phyloP scores from a whole-genome alignment of 2,797 vertebrate species.

The Brachymystax lenok region DNA sequence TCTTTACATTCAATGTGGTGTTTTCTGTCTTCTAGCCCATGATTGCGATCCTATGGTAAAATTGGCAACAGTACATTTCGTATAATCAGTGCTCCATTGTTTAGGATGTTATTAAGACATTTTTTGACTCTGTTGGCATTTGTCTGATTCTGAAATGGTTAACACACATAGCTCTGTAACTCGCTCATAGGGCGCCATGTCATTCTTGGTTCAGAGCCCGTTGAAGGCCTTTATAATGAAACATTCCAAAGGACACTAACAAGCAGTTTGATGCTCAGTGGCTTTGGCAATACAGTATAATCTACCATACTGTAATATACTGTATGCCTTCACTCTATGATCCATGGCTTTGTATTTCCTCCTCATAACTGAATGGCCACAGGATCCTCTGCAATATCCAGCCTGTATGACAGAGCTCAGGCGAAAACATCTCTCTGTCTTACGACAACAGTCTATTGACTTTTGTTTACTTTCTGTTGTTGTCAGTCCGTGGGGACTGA shows the following conservation, averaged over 20 bases:
- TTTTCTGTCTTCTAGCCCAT: constrained; percentile 12
- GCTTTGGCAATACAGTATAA: constrained; percentile 48
- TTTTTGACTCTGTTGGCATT: constrained; percentile 45
- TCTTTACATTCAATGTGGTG: not conserved
- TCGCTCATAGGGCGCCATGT: constrained; percentile 57
- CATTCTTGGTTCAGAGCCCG: constrained; percentile 58
- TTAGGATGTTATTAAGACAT: constrained; percentile 27
- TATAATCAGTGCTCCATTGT: constrained; percentile 1
- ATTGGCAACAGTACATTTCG: not conserved
- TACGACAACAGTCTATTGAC: constrained; percentile 43
- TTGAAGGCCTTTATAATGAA: constrained; percentile 57
- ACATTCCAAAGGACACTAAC: constrained; percentile 67
- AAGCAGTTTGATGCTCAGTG: constrained; percentile 64
- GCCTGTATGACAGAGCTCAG: constrained; percentile 57
- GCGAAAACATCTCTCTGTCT: constrained; percentile 17
- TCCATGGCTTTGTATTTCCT: constrained; percentile 62
- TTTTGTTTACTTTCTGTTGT: constrained; percentile 40
- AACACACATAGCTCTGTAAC: constrained; percentile 47
- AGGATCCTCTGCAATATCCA: constrained; percentile 49
- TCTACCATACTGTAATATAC: constrained; percentile 56
- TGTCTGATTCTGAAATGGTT: constrained; percentile 29
- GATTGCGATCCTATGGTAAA: constrained; percentile 15
- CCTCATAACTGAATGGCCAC: constrained; percentile 52
- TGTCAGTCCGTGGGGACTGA: constrained; percentile 19
- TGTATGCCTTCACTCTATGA: constrained; percentile 62